Percentiles rank a stretch among this genome's conserved stretches.
Conservation (phyloP, 1,140 invertebrate species). For the Notospermus geniculatus region DNA sequence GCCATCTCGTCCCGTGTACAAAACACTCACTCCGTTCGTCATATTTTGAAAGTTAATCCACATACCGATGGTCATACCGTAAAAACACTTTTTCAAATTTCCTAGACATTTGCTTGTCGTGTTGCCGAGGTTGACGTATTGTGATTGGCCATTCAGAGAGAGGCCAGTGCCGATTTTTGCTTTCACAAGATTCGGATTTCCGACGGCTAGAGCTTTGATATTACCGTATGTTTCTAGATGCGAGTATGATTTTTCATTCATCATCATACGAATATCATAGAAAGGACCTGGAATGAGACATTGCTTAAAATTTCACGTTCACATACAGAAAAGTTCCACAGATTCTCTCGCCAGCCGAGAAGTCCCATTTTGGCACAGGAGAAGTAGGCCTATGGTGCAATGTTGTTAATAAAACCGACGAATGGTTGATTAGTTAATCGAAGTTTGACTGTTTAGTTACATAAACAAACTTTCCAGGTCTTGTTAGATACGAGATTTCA, state of each 20-base stretch:
- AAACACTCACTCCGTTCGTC: constrained; percentile 25
- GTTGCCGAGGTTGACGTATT: constrained; percentile 40
- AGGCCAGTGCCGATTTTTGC: constrained; percentile 40
- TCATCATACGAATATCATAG: constrained; percentile 39
- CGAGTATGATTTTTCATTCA: constrained; percentile 36
- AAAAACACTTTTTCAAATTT: constrained; percentile 35
- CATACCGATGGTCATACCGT: constrained; percentile 44
- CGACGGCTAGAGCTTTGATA: constrained; percentile 25
- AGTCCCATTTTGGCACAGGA: too few relatives aligned
- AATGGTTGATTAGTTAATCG: too few relatives aligned
- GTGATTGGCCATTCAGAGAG: constrained; percentile 30
- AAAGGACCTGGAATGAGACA: constrained; percentile 35
- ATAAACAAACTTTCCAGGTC: too few relatives aligned
- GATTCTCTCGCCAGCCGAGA: too few relatives aligned
- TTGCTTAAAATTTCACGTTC: too few relatives aligned
- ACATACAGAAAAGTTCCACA: too few relatives aligned
- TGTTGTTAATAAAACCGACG: too few relatives aligned
- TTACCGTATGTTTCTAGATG: constrained; percentile 9
- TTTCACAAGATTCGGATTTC: constrained; percentile 26
- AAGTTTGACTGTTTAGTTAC: too few relatives aligned
- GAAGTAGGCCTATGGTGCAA: too few relatives aligned
- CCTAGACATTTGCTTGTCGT: constrained; percentile 39
- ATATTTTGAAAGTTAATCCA: constrained; percentile 41
- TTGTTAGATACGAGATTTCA: too few relatives aligned
- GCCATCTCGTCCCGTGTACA: constrained; percentile 27